Base-by-base conservation (phyloP, 2,888 invertebrate species). In the Drosophila pullipes region DNA sequence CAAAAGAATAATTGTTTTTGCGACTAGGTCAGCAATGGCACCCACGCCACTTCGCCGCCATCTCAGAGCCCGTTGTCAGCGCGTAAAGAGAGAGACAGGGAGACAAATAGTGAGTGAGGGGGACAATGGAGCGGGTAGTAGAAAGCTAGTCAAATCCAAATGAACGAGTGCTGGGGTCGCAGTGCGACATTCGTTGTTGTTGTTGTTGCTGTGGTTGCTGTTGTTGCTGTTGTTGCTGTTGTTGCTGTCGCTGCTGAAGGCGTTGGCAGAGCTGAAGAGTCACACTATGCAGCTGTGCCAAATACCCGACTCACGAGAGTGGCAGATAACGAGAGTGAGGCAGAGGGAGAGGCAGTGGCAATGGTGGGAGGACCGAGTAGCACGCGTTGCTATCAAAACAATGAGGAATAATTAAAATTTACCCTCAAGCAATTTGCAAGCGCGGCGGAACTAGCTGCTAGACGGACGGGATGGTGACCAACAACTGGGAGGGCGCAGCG, bases 351-450 rank as follows among this genome's bases (percentile, higher is more conserved):
- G 44, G 9, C 25, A 39, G 30, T 35, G 25, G 35, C 4, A 35
- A 16, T 5, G 22, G 22, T 22, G 49, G 39, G 33, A 28, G 35
- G n/a, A 54, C 70, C 37, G 57, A 74, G 78, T 79, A 71, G 74
- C 76, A 81, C 80, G 76, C 82, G 78, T 74, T 75, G 73, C 82
- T 86, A 85, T 87, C 87, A 87, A 85, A 89, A 90, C 90, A 90
- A 90, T 90, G 89, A 90, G 78, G 89, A 89, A 89, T 91, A 90
- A 90, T 90, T 90, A 90, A 90, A 91, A 91, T 90, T 87, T 82
- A 83, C 87, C 90, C 91, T 81, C 89, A 81, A 89, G 84, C 90
- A 89, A 90, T 91, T 90, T 90, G 89, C 83, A 70, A 77, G 74
- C 84, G 70, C 62, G 63, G 74, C 82, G 84, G 82, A 86, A 86